phyloP scores from a whole-genome alignment of 2,797 vertebrate genomes.

The Ambastaia sidthimunki region DNA sequence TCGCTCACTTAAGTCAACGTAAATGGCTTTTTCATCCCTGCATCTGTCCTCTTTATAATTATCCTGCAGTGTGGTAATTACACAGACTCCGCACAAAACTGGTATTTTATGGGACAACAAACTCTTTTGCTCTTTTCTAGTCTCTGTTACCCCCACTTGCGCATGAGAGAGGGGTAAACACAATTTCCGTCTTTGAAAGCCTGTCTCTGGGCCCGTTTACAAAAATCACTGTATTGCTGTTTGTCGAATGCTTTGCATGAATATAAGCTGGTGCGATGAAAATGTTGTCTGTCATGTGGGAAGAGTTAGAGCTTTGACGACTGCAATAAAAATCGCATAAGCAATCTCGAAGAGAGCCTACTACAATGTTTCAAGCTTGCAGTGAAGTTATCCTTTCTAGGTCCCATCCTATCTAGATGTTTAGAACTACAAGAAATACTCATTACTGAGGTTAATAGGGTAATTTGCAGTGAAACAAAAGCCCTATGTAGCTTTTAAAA shows the following conservation, averaged over 20 bases:
- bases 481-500: constrained; percentile 26
- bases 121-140: constrained; percentile 53
- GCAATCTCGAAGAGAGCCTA: constrained; percentile 36
- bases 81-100: constrained; percentile 52
- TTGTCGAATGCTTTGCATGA: constrained; percentile 42
- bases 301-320: constrained; percentile 36
- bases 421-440: background rate
- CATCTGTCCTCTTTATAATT: constrained; percentile 63
- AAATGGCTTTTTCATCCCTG: constrained; percentile 62
- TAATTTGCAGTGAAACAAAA: constrained; percentile 38
- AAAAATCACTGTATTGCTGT: constrained; percentile 29
- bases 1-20: constrained; percentile 60
- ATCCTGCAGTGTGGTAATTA: constrained; percentile 63
- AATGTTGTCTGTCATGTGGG: constrained; percentile 43
- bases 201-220: constrained; percentile 35
- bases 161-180: constrained; percentile 45
- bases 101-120: constrained; percentile 59
- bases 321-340: constrained; percentile 22
- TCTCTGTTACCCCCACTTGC: constrained; percentile 38
- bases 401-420: constrained; percentile 33
- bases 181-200: constrained; percentile 44
- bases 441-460: constrained; percentile 19
- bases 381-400: constrained; percentile 34
- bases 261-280: constrained; percentile 42
- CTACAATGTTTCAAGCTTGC: constrained; percentile 3